These are phyloP conservation scores for Saguinus imperator DNA, from an alignment of 2,113 vertebrate species.

Conservation along the genomic window DNA sequence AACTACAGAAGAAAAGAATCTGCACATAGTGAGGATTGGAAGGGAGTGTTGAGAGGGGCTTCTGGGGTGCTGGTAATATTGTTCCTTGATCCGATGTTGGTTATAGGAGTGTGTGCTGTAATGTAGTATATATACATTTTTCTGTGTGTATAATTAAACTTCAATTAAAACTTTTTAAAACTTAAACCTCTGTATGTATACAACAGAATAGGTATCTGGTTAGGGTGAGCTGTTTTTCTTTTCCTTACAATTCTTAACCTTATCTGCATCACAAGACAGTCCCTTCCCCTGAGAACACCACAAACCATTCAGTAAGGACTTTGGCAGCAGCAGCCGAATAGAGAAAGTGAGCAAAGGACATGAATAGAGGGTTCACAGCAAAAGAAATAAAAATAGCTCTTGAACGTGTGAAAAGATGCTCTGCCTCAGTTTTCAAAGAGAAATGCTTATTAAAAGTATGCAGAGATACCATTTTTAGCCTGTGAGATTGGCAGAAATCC, in stretches of 20 bases:
- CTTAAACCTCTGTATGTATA: background rate
- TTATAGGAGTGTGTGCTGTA: background rate
- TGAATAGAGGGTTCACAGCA: background rate
- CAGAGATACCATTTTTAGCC: background rate
- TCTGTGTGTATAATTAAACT: background rate
- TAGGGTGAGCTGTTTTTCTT: background rate
- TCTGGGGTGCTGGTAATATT: background rate
- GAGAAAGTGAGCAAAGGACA: background rate
- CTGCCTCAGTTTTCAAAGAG: background rate
- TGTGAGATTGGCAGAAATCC: background rate
- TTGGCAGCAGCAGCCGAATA: background rate
- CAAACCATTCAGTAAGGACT: background rate
- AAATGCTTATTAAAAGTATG: background rate
- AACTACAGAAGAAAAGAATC: background rate
- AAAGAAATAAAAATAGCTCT: background rate
- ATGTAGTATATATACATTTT: background rate
- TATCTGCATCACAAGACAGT: background rate
- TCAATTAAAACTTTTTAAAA: background rate
- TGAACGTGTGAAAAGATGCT: background rate
- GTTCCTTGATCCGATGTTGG: background rate
- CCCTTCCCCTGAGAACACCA: background rate
- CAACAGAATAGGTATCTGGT: background rate
- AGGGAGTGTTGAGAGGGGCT: background rate
- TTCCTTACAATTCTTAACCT: background rate
- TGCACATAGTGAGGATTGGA: background rate